A percentile compares a stretch with the other conserved stretches of the same genome.
These are phyloP conservation scores for Abscondita cerata DNA, from an alignment of 2,888 invertebrate species.

Conservation along the genomic window DNA sequence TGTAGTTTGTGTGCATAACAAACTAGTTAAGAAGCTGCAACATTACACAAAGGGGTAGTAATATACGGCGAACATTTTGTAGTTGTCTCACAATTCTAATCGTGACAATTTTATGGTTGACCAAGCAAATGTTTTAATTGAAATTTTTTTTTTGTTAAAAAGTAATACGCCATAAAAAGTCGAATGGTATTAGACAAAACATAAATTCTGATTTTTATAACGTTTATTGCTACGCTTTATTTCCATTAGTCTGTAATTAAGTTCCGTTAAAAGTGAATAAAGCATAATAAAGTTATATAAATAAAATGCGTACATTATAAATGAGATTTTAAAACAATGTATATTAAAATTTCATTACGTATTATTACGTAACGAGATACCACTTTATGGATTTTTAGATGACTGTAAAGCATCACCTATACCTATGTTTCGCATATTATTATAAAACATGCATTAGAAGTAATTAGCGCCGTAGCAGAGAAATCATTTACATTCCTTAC, in stretches of 20 bases:
- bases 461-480: too few species aligned
- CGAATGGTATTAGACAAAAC: background rate
- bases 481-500: too few species aligned
- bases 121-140: slow-evolving; percentile 14
- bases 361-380: too few species aligned
- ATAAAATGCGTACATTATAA: too few species aligned
- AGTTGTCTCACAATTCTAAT: slow-evolving; percentile 3
- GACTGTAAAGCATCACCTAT: too few species aligned
- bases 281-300: too few species aligned
- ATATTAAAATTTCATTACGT: too few species aligned
- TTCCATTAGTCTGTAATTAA: slow-evolving; percentile 10
- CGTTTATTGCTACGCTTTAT: slow-evolving; percentile 4
- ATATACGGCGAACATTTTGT: slow-evolving; percentile 15
- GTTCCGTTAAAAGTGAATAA: background rate
- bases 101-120: slow-evolving; percentile 10
- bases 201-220: background rate
- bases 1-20: slow-evolving; percentile 28
- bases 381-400: too few species aligned
- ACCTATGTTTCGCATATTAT: too few species aligned
- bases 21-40: slow-evolving; percentile 28
- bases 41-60: slow-evolving; percentile 23
- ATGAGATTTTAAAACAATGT: too few species aligned
- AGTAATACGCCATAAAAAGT: slow-evolving; percentile 14
- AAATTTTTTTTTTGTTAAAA: slow-evolving; percentile 18
- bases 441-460: too few species aligned